Evolutionary conservation across 2,797 vertebrate species (phyloP).

Genomic region (Pteronotus mesoamericanus): DNA sequence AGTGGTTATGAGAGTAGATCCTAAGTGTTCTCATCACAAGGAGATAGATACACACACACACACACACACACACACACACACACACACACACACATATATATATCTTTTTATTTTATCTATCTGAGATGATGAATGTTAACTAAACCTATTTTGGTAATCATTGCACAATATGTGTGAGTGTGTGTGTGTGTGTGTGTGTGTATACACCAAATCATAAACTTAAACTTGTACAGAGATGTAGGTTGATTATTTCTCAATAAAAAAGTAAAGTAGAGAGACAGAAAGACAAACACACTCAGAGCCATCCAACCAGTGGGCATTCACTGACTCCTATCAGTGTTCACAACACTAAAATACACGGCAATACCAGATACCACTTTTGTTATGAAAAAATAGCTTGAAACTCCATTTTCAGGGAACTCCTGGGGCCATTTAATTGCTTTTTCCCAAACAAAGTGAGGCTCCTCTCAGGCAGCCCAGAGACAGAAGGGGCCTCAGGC

Average conservation of each 20-base stretch:
- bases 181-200: too few relatives aligned
- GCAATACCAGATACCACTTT: not conserved
- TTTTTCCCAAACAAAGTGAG: not conserved
- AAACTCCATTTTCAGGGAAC: not conserved
- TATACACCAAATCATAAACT: not conserved
- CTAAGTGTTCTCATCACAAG: not conserved
- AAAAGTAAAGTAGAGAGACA: not conserved
- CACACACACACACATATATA: too few relatives aligned
- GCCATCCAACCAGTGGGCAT: too few relatives aligned
- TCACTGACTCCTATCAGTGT: not conserved
- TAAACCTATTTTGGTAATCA: not conserved
- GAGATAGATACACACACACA: too few relatives aligned
- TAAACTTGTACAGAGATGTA: not conserved
- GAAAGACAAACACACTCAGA: not conserved
- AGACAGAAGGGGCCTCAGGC: not conserved
- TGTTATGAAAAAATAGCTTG: not conserved
- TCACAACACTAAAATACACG: not conserved
- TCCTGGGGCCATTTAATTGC: not conserved
- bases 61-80: too few relatives aligned
- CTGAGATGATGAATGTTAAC: not conserved
- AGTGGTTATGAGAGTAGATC: not conserved
- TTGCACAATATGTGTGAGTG: not conserved
- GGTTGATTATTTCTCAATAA: not conserved
- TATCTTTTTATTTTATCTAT: not conserved
- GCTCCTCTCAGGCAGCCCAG: not conserved